Evolutionary conservation across 1,140 invertebrate species (phyloP).

Genomic region (Protaetia brevitarsis): DNA sequence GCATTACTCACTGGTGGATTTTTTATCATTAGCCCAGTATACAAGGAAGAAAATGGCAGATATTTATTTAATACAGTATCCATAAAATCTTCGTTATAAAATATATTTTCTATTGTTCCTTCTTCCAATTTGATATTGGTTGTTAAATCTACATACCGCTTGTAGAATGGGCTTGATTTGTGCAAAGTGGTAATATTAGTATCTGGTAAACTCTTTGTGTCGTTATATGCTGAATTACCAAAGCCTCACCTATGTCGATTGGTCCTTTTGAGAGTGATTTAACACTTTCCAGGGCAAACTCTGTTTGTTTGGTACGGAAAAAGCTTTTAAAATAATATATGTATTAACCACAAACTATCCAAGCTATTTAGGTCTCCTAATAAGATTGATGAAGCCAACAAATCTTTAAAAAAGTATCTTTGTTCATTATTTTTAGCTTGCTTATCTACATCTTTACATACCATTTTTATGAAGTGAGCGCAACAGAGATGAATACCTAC

Average conservation of each 20-base stretch:
- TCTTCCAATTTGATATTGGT: too few species aligned
- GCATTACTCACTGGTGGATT: background rate
- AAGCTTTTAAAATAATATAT: slow-evolving; percentile 21
- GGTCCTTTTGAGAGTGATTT: background rate
- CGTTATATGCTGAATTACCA: too few species aligned
- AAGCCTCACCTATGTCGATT: background rate
- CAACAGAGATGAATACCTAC: slow-evolving; percentile 18
- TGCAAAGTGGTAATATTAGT: background rate
- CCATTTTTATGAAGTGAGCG: slow-evolving; percentile 17
- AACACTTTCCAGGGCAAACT: background rate
- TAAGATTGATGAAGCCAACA: slow-evolving; percentile 5
- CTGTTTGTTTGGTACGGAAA: background rate
- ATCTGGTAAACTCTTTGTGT: background rate
- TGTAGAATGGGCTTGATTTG: slow-evolving; percentile 3
- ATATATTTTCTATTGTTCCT: background rate
- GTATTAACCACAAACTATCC: slow-evolving; percentile 12
- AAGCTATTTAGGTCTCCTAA: background rate
- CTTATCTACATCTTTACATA: slow-evolving; percentile 7
- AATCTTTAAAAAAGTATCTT: slow-evolving; percentile 8
- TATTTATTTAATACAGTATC: slow-evolving; percentile 6
- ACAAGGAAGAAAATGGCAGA: background rate
- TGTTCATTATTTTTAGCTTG: slow-evolving; percentile 14
- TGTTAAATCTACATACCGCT: background rate
- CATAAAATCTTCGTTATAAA: background rate
- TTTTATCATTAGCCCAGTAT: too few species aligned